phyloP scores from a whole-genome alignment of 2,113 vertebrate species.

The Thermophis baileyi region DNA sequence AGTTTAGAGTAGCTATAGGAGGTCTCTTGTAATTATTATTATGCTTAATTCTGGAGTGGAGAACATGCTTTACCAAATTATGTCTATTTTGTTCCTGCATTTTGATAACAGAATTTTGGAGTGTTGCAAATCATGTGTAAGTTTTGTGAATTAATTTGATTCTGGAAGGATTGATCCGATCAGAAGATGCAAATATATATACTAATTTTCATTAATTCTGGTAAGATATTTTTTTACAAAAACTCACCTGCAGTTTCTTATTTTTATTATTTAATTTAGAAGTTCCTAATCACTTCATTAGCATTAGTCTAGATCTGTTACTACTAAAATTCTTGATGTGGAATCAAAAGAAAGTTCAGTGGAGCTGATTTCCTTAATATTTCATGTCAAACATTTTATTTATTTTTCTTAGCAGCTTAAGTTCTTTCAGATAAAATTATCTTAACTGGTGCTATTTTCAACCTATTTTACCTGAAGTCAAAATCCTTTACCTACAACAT shows the following conservation, averaged over 20 bases:
- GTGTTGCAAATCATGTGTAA: background rate
- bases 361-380: background rate
- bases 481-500: constrained; percentile 20
- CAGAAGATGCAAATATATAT: background rate
- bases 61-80: background rate
- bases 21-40: background rate
- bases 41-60: background rate
- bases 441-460: constrained; percentile 13
- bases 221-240: background rate
- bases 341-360: background rate
- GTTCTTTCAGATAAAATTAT: constrained; percentile 10
- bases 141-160: background rate
- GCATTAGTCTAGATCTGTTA: background rate
- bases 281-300: background rate
- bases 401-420: constrained; percentile 14
- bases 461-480: constrained; percentile 23
- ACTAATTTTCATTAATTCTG: background rate
- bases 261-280: background rate
- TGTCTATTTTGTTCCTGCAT: background rate
- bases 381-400: constrained; percentile 15
- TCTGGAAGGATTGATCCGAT: background rate
- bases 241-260: background rate
- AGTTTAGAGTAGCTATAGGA: background rate
- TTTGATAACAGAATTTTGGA: background rate
- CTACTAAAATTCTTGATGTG: background rate